Conservation (phyloP, 1,140 invertebrate species). For the Tetragonula clypearis region DNA sequence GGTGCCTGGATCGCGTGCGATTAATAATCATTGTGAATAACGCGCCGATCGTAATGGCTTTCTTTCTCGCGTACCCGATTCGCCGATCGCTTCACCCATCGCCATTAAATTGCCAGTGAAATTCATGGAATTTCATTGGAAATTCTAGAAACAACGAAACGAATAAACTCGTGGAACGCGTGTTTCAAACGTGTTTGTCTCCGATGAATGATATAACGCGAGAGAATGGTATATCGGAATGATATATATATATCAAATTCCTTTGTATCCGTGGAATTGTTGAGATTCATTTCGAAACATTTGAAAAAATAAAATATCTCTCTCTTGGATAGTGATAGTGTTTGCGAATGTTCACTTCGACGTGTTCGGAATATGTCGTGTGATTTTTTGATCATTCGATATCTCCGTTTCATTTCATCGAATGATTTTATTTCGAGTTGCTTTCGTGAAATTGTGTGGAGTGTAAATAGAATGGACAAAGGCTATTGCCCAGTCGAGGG, state of each 20-base stretch:
- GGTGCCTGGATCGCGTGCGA: not conserved
- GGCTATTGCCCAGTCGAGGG: not conserved
- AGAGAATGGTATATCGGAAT: not conserved
- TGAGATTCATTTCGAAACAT: not conserved
- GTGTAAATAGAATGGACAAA: not conserved
- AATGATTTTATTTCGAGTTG: not conserved
- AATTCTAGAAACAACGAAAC: not conserved
- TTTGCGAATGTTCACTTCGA: too few species aligned
- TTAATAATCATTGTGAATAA: not conserved
- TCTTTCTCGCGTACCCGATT: too few species aligned
- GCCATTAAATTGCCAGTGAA: not conserved
- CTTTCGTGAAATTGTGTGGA: not conserved
- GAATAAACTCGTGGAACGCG: not conserved
- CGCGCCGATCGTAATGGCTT: not conserved
- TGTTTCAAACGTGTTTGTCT: not conserved
- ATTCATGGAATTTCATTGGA: not conserved
- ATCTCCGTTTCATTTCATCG: not conserved
- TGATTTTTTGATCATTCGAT: not conserved
- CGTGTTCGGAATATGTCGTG: too few species aligned
- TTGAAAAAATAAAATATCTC: not conserved
- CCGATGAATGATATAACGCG: not conserved
- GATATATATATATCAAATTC: not conserved
- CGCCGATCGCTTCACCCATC: not conserved
- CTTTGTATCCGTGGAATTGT: not conserved
- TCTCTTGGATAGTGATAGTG: not conserved